These are phyloP conservation scores for Paraplagusia blochii DNA, from an alignment of 2,113 vertebrate species.

Conservation along the genomic window DNA sequence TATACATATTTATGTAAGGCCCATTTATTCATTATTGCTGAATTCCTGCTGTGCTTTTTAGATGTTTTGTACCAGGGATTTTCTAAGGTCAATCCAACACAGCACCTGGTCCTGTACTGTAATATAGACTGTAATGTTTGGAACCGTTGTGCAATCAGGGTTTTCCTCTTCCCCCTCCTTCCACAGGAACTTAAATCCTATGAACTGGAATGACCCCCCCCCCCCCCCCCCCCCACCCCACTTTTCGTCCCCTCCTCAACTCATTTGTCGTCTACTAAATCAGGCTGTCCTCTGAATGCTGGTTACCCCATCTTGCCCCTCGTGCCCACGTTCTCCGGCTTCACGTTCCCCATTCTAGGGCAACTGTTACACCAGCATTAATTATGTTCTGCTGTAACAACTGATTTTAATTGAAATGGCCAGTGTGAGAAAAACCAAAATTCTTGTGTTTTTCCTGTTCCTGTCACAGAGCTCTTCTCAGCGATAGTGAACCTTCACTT, in stretches of 20 bases:
- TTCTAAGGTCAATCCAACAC: constrained; percentile 16
- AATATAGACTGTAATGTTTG: constrained; percentile 11
- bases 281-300: constrained; percentile 27
- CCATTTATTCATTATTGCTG: background rate
- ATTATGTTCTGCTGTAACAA: background rate
- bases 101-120: constrained; percentile 16
- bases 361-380: background rate
- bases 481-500: constrained; percentile 22
- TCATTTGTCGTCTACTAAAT: constrained; percentile 16
- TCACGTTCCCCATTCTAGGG: constrained; percentile 4
- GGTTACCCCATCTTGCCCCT: background rate
- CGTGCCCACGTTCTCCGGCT: background rate
- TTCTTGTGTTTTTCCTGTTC: background rate
- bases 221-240: background rate
- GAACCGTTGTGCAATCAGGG: constrained; percentile 35
- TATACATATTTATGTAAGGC: too few relatives aligned
- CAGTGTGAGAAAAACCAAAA: constrained; percentile 1
- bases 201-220: constrained; percentile 32
- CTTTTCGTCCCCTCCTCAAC: background rate
- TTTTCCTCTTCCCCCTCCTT: background rate
- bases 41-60: constrained; percentile 2
- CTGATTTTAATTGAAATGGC: background rate
- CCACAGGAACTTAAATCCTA: constrained; percentile 2
- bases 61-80: background rate
- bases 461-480: constrained; percentile 6